These are phyloP conservation scores for Siniperca chuatsi DNA, from an alignment of 2,113 vertebrate species.

Conservation along the genomic window DNA sequence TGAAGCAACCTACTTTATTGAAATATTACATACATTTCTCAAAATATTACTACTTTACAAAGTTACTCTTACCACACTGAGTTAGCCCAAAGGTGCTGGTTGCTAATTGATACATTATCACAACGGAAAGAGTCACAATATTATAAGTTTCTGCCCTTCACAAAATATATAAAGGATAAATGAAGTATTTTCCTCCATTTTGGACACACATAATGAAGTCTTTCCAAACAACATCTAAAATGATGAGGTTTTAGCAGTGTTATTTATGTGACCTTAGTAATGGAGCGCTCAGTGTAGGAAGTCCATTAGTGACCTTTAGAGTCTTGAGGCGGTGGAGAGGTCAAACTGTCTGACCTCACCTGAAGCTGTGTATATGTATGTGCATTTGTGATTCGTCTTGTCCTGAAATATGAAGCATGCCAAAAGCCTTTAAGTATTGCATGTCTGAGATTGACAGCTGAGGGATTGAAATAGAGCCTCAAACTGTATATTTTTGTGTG, in stretches of 20 bases:
- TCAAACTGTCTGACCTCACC: conserved; percentile 43
- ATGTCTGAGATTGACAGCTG: not conserved
- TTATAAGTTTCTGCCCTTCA: not conserved
- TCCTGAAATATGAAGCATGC: conserved; percentile 5
- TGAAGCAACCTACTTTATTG: not conserved
- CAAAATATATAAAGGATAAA: not conserved
- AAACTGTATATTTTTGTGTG: not conserved
- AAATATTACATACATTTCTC: not conserved
- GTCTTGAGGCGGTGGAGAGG: conserved; percentile 33
- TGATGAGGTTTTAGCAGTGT: not conserved
- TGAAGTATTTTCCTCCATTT: not conserved
- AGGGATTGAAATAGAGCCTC: not conserved
- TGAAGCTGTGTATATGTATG: not conserved
- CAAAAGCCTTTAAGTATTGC: not conserved
- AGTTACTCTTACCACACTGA: not conserved
- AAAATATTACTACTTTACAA: not conserved
- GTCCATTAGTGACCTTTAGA: conserved; percentile 64
- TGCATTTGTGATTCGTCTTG: not conserved
- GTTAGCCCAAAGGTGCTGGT: not conserved
- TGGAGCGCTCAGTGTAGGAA: conserved; percentile 43
- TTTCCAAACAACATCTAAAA: no score
- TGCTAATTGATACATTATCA: not conserved
- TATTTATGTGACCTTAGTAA: conserved; percentile 48
- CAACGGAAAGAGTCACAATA: not conserved
- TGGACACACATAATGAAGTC: no score